Conservation (phyloP, 2,888 invertebrate species). For the Pandemis cinnamomeana region DNA sequence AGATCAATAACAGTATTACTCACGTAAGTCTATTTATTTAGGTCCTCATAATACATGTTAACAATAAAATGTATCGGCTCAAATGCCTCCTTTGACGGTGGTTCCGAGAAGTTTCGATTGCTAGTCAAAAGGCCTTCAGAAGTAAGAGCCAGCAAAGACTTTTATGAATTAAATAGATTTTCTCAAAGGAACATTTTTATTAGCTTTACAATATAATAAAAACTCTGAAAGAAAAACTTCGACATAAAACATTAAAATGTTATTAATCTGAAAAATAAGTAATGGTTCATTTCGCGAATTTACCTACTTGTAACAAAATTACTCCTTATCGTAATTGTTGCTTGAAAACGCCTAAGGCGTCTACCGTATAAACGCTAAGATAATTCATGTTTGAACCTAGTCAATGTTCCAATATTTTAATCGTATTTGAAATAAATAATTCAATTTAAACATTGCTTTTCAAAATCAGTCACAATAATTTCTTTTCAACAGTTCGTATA, state of each 20-base stretch:
- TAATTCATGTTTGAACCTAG: neutral
- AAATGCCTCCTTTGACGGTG: neutral
- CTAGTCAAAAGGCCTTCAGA: neutral
- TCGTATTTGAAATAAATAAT: neutral
- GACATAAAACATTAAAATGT: neutral
- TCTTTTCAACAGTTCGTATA: neutral
- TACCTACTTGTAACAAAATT: neutral
- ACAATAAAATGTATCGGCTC: slow-evolving; percentile 15
- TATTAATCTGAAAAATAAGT: neutral
- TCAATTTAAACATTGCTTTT: neutral
- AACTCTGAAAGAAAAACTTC: neutral
- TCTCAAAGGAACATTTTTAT: slow-evolving; percentile 1
- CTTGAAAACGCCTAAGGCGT: neutral
- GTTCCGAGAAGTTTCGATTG: slow-evolving; percentile 2
- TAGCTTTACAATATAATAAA: neutral
- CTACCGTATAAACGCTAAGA: slow-evolving; percentile 13
- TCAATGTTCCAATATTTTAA: slow-evolving; percentile 1
- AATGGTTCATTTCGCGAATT: neutral
- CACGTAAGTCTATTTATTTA: slow-evolving; percentile 34
- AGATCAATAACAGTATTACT: slow-evolving; percentile 18
- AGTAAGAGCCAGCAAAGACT: neutral
- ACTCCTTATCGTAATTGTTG: neutral
- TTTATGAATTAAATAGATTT: neutral
- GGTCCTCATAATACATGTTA: slow-evolving; percentile 27
- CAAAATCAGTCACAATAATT: neutral